phyloP scores from a whole-genome alignment of 23 tunicate species.

The Diplosoma virens region DNA sequence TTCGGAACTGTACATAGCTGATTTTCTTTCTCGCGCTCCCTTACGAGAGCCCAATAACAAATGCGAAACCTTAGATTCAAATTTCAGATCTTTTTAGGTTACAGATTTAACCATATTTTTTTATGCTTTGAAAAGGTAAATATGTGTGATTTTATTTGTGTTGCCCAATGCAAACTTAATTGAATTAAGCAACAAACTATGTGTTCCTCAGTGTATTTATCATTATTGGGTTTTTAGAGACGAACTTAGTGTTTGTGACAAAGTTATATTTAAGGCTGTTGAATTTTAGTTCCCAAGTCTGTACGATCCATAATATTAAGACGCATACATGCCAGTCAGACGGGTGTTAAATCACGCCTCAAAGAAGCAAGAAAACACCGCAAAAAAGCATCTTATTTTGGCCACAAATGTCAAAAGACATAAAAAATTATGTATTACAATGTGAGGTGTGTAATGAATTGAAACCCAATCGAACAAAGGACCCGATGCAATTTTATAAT shows the following conservation, averaged over 20 bases:
- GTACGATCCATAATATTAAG: background rate
- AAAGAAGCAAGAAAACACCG: too few relatives aligned
- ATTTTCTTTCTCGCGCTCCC: too few relatives aligned
- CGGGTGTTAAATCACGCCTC: background rate
- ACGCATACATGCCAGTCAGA: conserved; percentile 2
- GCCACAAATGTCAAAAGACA: conserved; percentile 1
- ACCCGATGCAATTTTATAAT: background rate
- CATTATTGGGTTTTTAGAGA: conserved; percentile 5
- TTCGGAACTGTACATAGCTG: too few relatives aligned
- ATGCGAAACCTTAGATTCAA: too few relatives aligned
- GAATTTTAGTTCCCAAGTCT: background rate
- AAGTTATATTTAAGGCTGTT: background rate
- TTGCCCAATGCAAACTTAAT: too few relatives aligned
- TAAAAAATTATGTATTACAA: background rate
- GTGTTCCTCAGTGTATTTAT: background rate
- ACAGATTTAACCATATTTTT: too few relatives aligned
- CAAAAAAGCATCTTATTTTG: conserved; percentile 1
- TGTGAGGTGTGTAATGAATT: background rate
- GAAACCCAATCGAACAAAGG: background rate
- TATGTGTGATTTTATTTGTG: too few relatives aligned
- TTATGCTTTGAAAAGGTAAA: too few relatives aligned
- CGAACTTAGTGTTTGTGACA: background rate
- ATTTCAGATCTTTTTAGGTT: too few relatives aligned
- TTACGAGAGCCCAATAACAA: too few relatives aligned
- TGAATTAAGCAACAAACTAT: too few relatives aligned